Evolutionary conservation across 2,113 vertebrate genomes (phyloP).

Genomic region (Acanthisitta chloris): DNA sequence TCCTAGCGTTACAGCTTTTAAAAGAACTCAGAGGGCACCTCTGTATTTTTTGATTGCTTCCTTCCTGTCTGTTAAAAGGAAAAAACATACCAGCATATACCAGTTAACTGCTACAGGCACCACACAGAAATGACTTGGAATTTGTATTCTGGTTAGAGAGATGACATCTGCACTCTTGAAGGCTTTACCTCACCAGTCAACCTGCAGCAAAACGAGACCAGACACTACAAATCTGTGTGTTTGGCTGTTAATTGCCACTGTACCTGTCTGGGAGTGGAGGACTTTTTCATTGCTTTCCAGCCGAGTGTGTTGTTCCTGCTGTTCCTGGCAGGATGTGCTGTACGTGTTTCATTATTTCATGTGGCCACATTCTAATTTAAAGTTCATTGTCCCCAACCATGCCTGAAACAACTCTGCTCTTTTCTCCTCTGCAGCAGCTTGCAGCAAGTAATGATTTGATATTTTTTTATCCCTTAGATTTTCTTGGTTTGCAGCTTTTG

Average conservation of each 20-base stretch:
- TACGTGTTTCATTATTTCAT: background rate
- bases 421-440: background rate
- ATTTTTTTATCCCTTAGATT: constrained; percentile 22
- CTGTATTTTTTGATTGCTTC: background rate
- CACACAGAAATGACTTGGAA: background rate
- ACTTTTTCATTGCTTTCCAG: background rate
- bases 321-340: background rate
- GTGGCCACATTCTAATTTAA: background rate
- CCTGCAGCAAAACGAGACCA: background rate
- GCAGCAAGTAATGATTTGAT: background rate
- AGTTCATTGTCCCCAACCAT: background rate
- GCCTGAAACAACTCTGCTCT: background rate
- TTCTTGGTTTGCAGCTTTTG: constrained; percentile 22
- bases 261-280: background rate
- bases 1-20: background rate
- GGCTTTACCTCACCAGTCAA: background rate
- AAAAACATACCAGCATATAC: background rate
- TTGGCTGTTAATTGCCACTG: constrained; percentile 36
- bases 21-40: background rate
- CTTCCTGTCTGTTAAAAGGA: background rate
- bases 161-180: background rate
- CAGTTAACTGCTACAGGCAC: background rate
- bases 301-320: background rate
- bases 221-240: background rate
- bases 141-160: background rate